Base-by-base conservation (phyloP, 2,888 invertebrate species). In the Luperina nickerlii region DNA sequence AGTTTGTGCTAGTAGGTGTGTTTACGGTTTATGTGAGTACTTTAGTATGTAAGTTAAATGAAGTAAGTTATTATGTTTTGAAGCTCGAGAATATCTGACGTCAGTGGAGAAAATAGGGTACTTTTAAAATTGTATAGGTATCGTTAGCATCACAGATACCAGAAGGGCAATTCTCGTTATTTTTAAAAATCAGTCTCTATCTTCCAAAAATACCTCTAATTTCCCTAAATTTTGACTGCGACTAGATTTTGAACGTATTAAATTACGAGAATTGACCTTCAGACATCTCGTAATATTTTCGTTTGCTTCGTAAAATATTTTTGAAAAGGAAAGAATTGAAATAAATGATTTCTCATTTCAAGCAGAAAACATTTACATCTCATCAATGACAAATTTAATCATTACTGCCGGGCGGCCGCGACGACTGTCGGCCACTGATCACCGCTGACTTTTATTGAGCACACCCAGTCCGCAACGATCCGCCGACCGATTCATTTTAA, bases 401-500 rank as follows among this genome's bases (percentile, higher is more conserved):
- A 84, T 84, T 76, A 70, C 38, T 20, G n/a, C 1, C 18, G n/a
- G n/a, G n/a, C 65, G 70, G 20, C 62, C 20, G n/a, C 48, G 66
- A 32, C 65, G 48, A 11, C 77, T 73, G 78, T 32, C 77, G 51
- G 8, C 24, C 60, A 70, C 78, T 81, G 79, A 82, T 78, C 80
- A 83, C 78, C 57, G 45, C 78, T 45, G 81, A 87, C 83, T 88
- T 82, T 79, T 86, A 86, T 79, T 81, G 75, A 87, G 80, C 72
- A 71, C 72, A 48, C 38, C 54, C 78, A 77, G 48, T 60, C 67
- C 45, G 24, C 65, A 63, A 45, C 48, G 60, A 38, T 24, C 73
- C 51, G 13, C 67, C 45, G 51, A 65, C 54, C 78, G 85, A 84
- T 89, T 87, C 83, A 85, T 91, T 91, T 91, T 84, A 88, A 87